Evolutionary conservation across 2,113 vertebrate species (phyloP), one percentile per base, ranked within the genome.

Genomic region (Microtus pennsylvanicus): DNA sequence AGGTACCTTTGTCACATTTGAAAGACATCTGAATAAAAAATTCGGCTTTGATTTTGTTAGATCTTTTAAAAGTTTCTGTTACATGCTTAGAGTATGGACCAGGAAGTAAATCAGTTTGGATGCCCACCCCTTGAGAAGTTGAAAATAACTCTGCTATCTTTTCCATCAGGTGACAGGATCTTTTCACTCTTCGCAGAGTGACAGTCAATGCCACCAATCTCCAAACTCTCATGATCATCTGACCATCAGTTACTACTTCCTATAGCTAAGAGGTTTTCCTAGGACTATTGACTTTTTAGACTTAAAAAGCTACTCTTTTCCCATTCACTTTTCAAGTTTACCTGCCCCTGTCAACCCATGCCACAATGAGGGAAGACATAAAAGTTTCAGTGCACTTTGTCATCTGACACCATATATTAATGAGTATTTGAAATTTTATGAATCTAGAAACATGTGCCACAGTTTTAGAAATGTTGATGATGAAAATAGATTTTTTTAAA

Each of bases 391-490:
- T 21, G 38, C 0, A 38, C 3, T 24, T 65, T 85, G 38, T 47
- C 9, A 85, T 24, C 16, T 65, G 26, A 35, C 2, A 5, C 63
- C 38, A 86, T 33, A 86, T 61, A 58, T 58, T 89, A 63, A 77
- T 22, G 28, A 58, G 50, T 38, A 47, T 93, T 87, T 91, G 13
- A 30, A 74, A 77, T 91, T 91, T 11, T 42, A 19, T 55, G 87
- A 72, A 74, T 5, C 65, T 50, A 35, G 38, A 65, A 85, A 85
- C 1, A 67, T 5, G 85, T 69, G 12, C 14, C 55, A 87, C 4
- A 75, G 52, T 91, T 96, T 93, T n/a, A 78, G 87, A 93, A 96
- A 95, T 55, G 76, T 89, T 83, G 33, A 78, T 94, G 13, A 45
- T 61, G 33, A 21, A 95, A 93, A 47, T 61, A 87, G 2, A 67